phyloP scores from a whole-genome alignment of 2,888 invertebrate genomes.

The Sarcophaga variegata region DNA sequence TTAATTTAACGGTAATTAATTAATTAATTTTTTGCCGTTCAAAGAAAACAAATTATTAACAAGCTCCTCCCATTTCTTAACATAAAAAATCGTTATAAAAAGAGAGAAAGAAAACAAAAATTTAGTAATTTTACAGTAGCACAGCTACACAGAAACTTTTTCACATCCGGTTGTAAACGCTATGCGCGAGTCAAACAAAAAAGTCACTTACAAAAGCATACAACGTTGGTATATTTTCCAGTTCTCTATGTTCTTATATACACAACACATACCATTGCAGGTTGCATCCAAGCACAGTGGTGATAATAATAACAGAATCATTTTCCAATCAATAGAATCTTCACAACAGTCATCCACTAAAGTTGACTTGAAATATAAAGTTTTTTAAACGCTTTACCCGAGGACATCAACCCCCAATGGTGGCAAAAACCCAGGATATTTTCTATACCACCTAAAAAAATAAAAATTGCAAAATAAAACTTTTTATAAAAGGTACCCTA shows the following conservation, averaged over 20 bases:
- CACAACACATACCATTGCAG: not conserved
- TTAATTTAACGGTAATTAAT: no score
- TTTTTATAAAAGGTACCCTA: no score
- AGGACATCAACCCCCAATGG: no score
- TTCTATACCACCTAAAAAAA: no score
- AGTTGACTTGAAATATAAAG: no score
- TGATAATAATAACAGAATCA: not conserved
- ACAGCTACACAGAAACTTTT: slow-evolving; percentile 4
- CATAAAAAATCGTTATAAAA: not conserved
- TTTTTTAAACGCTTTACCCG: no score
- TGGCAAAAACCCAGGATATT: no score
- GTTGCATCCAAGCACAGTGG: not conserved
- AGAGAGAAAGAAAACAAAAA: not conserved
- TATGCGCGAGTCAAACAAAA: slow-evolving; percentile 61
- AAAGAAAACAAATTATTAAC: not conserved
- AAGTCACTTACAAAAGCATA: not conserved
- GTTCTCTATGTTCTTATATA: no score
- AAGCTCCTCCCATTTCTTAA: not conserved
- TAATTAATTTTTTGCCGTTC: no score
- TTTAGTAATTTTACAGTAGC: slow-evolving; percentile 19
- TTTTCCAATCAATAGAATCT: not conserved
- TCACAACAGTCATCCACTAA: no score
- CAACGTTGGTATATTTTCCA: not conserved
- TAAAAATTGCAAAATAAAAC: no score
- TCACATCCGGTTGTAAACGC: slow-evolving; percentile 61